Conservation (phyloP, 1,140 invertebrate species). For the Muscidifurax raptorellus region DNA sequence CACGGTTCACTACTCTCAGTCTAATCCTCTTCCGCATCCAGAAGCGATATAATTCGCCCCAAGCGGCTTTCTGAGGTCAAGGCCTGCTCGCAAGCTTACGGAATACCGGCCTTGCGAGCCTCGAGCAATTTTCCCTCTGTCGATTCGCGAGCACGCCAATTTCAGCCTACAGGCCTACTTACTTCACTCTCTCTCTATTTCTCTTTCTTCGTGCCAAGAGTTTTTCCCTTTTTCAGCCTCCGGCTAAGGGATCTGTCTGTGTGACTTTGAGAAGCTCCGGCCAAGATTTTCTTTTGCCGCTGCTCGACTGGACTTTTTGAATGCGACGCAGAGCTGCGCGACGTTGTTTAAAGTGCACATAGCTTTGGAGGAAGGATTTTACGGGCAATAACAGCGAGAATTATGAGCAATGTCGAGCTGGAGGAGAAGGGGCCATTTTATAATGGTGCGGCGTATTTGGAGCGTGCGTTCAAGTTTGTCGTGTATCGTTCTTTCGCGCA, state of each 20-base stretch:
- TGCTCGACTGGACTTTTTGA: not conserved
- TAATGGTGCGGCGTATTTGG: not conserved
- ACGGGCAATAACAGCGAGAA: conserved; percentile 19
- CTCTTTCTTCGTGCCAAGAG: not conserved
- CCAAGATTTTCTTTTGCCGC: conserved; percentile 1
- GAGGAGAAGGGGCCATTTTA: not conserved
- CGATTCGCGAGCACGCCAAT: conserved; percentile 34
- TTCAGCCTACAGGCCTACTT: not conserved
- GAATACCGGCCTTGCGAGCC: conserved; percentile 15
- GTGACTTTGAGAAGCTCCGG: not conserved
- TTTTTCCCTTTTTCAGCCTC: not conserved
- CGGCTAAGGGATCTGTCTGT: not conserved
- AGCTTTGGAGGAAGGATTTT: not conserved
- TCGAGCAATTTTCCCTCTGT: conserved; percentile 13
- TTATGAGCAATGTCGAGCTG: conserved; percentile 4
- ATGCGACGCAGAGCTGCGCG: not conserved
- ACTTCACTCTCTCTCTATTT: not conserved
- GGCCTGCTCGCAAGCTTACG: conserved; percentile 8
- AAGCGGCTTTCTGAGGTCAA: conserved; percentile 13
- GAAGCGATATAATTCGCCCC: not conserved
- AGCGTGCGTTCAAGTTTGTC: not conserved
- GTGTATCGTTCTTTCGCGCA: not conserved
- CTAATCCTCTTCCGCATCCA: too few species aligned
- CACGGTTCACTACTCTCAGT: not conserved
- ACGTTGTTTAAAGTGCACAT: not conserved